Base-by-base conservation (phyloP, 2,797 vertebrate species). In the Botia almorhae region DNA sequence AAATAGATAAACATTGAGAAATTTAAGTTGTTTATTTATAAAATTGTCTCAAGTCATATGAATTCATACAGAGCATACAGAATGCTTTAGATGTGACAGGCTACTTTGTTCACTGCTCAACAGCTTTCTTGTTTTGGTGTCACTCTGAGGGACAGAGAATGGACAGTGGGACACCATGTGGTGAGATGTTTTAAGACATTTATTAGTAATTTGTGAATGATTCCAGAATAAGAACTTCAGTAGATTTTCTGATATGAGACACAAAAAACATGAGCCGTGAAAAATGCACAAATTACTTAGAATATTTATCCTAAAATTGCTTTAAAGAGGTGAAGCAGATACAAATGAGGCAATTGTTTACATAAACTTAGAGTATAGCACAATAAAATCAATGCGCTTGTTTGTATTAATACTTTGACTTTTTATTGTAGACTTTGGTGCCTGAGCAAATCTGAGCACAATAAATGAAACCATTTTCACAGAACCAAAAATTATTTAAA, bases 91-190 rank as follows among this genome's bases (percentile, higher is more conserved):
- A 36, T 48, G 17, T 77, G 65, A 60, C 53, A 69, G 75, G 4
- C 33, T 21, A 56, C 21, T 29, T 43, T 13, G 50, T 11, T 11
- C 46, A 75, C 8, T 55, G 29, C 33, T 64, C 2, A 55, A 13
- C 8, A 46, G n/a, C 7, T 64, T 64, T 58, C 4, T 33, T 3
- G 4, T 33, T 4, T 7, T 2, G 7, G 16, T 56, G 33, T 48
- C 10, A 2, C 39, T 77, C 65, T 50, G 6, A 58, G 10, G 56
- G 11, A 21, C 23, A 51, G 14, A 70, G 48, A 76, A 76, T 76
- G 82, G 67, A 67, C 73, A 68, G 72, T 75, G 72, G 78, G 82
- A 83, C 77, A 69, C 82, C 77, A 72, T 76, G 77, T 79, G 82
- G 82, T 70, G 67, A 76, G 56, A 29, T 55, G 3, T 33, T 26